Percentiles rank a stretch among this genome's conserved stretches.
Evolutionary conservation across 2,113 vertebrate genomes (phyloP).

Genomic region (Hydrolagus affinis): DNA sequence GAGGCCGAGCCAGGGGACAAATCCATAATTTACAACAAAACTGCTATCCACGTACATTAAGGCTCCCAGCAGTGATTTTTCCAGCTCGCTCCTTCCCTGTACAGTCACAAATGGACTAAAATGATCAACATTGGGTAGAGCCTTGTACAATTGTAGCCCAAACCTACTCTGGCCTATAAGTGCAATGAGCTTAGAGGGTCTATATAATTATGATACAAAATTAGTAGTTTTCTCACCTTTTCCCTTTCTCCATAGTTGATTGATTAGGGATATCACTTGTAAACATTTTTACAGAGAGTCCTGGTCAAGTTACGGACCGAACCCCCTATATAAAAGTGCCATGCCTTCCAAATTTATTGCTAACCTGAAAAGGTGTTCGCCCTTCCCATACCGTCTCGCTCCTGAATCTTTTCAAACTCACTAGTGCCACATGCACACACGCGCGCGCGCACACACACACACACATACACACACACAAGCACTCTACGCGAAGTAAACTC

Average conservation of each 20-base stretch:
- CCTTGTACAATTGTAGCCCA: slow-evolving; percentile 21
- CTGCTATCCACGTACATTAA: no score
- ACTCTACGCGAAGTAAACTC: slow-evolving; percentile 21
- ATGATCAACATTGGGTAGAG: slow-evolving; percentile 20
- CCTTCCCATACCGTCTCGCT: slow-evolving; percentile 22
- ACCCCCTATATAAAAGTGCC: slow-evolving; percentile 31
- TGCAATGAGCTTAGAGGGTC: slow-evolving; percentile 33
- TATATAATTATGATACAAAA: slow-evolving; percentile 32
- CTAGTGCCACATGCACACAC: slow-evolving; percentile 11
- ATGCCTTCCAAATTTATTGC: slow-evolving; percentile 31
- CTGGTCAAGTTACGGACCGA: slow-evolving; percentile 2
- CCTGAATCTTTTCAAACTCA: slow-evolving; percentile 31
- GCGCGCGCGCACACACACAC: no score
- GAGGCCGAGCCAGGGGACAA: no score
- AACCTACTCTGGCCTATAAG: slow-evolving; percentile 19
- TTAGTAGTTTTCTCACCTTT: slow-evolving; percentile 33
- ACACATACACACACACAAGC: no score
- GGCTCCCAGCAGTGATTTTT: no score
- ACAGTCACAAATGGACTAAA: slow-evolving; percentile 14
- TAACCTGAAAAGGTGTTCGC: slow-evolving; percentile 22
- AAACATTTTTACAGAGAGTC: slow-evolving; percentile 32
- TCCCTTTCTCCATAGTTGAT: slow-evolving; percentile 30
- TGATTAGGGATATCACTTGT: slow-evolving; percentile 32
- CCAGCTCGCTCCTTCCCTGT: no score
- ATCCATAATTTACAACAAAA: no score